Base-by-base conservation (phyloP, 2,113 vertebrate genomes). In the Rhodinocichla rosea region DNA sequence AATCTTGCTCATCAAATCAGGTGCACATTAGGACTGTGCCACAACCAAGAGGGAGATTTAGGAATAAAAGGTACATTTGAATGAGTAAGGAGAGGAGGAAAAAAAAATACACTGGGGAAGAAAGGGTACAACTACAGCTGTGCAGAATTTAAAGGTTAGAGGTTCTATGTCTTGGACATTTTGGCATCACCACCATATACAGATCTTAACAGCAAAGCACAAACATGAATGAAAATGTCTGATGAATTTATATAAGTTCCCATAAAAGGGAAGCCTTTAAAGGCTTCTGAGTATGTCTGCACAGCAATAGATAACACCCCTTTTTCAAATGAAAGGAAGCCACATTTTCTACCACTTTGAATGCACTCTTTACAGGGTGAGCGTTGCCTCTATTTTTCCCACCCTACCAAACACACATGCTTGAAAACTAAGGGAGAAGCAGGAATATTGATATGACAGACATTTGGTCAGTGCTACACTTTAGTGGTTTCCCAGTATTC, bases 291-390 rank as follows among this genome's bases (percentile, higher is more conserved):
- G 92, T 94, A 92, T 59, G 94, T 97, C 97, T 98, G 98, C 98
- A 98, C 97, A 98, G 97, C 97, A 95, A 97, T 98, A 98, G 97
- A 19, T 97, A 97, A 94, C 97, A 97, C 98, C 97, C 97, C 97
- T 92, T 91, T 95, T 95, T 91, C 95, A 98, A 97, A 96, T 89
- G 91, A 97, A 97, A 97, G 82, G 82, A 96, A 97, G 97, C 95
- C 95, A 95, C 67, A 84, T 96, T 91, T 92, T 96, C 94, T 97
- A 97, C 74, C 76, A 73, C 78, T 93, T 60, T 0, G 32, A 95
- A 97, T 75, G 91, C 85, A 94, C 84, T 64, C 73, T 96, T 91
- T 92, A 97, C 78, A 68, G 62, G 81, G 92, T 84, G 76, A 95
- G 91, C 40, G 5, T 59, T 77, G 52, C 84, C 90, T 87, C 89